These are phyloP conservation scores for Aurelia sp. DNA, from an alignment of 30 jellyfish, hydroid and myxozoan species.

Conservation along the genomic window DNA sequence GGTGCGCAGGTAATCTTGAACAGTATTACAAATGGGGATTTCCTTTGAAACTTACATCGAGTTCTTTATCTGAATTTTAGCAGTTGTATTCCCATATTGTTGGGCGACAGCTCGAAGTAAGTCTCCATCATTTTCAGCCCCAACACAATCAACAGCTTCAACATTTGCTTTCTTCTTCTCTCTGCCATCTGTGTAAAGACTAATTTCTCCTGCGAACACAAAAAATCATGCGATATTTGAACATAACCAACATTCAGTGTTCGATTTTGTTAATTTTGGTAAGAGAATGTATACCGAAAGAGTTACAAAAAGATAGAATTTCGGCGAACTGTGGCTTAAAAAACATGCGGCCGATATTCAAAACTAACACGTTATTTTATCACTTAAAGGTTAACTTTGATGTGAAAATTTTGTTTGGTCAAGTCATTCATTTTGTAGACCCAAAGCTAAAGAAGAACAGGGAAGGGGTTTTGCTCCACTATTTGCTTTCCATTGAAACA, in stretches of 20 bases:
- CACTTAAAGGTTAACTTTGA: no score
- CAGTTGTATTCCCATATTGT: slow-evolving; percentile 8
- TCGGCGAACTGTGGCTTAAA: no score
- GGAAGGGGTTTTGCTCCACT: no score
- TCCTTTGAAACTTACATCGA: slow-evolving; percentile 54
- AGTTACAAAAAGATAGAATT: no score
- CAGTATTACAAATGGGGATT: not conserved
- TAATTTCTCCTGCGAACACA: slow-evolving; percentile 78
- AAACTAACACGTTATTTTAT: no score
- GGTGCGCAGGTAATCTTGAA: no score
- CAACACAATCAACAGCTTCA: slow-evolving; percentile 85
- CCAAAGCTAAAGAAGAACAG: no score
- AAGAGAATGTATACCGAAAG: no score
- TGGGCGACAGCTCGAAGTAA: slow-evolving; percentile 23
- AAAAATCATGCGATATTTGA: not conserved
- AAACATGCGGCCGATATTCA: no score
- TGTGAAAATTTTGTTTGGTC: no score
- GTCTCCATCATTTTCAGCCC: slow-evolving; percentile 42
- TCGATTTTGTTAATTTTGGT: not conserved
- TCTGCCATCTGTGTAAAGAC: slow-evolving; percentile 71
- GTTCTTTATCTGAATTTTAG: slow-evolving; percentile 75
- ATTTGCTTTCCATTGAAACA: no score
- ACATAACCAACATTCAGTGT: not conserved
- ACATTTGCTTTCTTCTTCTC: slow-evolving; percentile 53
- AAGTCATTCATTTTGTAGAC: no score